phyloP scores from a whole-genome alignment of 2,113 vertebrate genomes.

The Equus przewalskii region DNA sequence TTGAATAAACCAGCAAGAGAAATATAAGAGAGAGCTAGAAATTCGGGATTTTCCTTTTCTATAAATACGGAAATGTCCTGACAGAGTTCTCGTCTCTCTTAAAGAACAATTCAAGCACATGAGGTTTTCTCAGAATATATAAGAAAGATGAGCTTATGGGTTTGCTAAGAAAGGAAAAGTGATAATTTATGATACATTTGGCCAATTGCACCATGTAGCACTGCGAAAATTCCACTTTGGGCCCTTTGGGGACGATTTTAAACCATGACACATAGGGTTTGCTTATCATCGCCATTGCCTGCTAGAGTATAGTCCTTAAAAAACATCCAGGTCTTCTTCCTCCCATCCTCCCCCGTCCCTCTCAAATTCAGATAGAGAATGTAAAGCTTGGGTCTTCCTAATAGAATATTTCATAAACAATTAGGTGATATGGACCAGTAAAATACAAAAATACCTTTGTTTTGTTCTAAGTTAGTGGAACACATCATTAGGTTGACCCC shows the following conservation, averaged over 20 bases:
- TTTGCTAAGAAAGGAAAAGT: background rate
- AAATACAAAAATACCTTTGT: conserved; percentile 24
- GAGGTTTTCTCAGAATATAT: background rate
- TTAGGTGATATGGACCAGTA: background rate
- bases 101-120: background rate
- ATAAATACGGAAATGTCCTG: background rate
- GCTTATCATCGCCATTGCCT: background rate
- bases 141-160: background rate
- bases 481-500: background rate
- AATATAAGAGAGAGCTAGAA: background rate
- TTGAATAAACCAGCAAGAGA: background rate
- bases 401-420: background rate
- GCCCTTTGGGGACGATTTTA: background rate
- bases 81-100: background rate
- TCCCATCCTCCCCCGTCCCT: background rate
- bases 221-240: background rate
- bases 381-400: background rate
- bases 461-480: background rate
- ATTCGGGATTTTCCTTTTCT: background rate
- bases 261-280: background rate
- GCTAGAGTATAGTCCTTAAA: background rate
- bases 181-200: background rate
- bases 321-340: background rate
- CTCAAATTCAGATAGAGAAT: background rate
- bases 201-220: background rate